phyloP scores from a whole-genome alignment of 2,797 vertebrate genomes.

The Pangasius sanitwongsei region DNA sequence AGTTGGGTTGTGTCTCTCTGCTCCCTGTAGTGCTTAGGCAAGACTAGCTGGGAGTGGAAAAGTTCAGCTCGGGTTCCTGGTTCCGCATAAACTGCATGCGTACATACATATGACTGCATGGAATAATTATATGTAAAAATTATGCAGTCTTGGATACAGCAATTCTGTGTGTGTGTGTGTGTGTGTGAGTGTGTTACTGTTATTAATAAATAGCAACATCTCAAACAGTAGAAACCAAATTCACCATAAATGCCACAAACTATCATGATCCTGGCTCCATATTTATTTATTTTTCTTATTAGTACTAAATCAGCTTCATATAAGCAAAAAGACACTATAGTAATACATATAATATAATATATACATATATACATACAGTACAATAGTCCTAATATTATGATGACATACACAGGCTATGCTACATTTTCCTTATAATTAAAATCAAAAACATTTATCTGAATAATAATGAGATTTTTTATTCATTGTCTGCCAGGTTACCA shows the following conservation, averaged over 20 bases:
- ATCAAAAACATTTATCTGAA: neutral
- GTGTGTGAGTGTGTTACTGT: neutral
- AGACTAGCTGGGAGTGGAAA: constrained; percentile 10
- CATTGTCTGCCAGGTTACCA: neutral
- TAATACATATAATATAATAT: neutral
- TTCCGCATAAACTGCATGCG: constrained; percentile 9
- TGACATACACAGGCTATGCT: neutral
- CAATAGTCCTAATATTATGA: neutral
- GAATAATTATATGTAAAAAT: constrained; percentile 19
- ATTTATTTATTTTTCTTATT: neutral
- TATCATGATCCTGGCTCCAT: neutral
- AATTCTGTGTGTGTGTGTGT: neutral
- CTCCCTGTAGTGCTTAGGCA: constrained; percentile 21
- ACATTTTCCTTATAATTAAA: neutral
- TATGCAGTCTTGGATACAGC: neutral
- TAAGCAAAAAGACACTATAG: neutral
- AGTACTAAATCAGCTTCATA: neutral
- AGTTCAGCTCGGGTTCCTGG: constrained; percentile 32
- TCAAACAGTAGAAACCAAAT: neutral
- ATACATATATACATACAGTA: too few species aligned
- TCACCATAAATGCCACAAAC: neutral
- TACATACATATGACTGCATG: constrained; percentile 6
- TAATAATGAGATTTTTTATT: neutral
- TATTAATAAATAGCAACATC: neutral
- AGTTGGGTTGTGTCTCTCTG: constrained; percentile 42